Base-by-base conservation (phyloP, 2,888 invertebrate genomes). In the Himalopsyche tibetana region DNA sequence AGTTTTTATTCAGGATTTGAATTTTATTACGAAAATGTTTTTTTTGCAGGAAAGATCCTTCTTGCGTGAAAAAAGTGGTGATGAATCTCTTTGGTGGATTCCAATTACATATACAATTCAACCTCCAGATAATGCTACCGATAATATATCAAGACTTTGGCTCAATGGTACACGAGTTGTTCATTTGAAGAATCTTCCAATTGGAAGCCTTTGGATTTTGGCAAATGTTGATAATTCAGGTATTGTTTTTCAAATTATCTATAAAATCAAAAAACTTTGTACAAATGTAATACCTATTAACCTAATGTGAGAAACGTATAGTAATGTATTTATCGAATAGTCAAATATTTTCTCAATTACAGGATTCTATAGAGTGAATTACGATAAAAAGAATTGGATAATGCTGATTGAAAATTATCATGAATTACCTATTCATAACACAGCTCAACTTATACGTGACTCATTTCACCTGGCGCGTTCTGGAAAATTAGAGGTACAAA, bases 361-460 rank as follows among this genome's bases (percentile, higher is more conserved):
- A 90, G 93, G 94, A 12, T 96, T 96, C 90, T 95, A 94, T 90
- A 93, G 95, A 42, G 95, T 95, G 28, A 95, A 95, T 90, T 95
- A 95, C 89, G 95, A 95, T 89, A 91, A 92, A 85, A 89, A 90
- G 12, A 95, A 95, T 87, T 95, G 95, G 95, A 90, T 92, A 86
- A 90, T 92, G 12, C 90, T 95, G 17, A 91, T 91, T 56, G 91
- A 92, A 55, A 92, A 93, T 84, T 93, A 94, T 80, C 92, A 94
- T 89, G 89, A 89, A 1, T 92, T 96, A 82, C 94, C 95, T 5
- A 91, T 93, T 0, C 91, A 94, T 1, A 95, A 95, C 86, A 92
- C 96, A 88, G 95, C 95, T 0, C 96, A 96, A 90, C 90, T 97
- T 17, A 91, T 97, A 55, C 95, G 95, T 89, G 96, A 97, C 91